phyloP scores from a whole-genome alignment of 2,888 invertebrate genomes.

The Melieria picta region DNA sequence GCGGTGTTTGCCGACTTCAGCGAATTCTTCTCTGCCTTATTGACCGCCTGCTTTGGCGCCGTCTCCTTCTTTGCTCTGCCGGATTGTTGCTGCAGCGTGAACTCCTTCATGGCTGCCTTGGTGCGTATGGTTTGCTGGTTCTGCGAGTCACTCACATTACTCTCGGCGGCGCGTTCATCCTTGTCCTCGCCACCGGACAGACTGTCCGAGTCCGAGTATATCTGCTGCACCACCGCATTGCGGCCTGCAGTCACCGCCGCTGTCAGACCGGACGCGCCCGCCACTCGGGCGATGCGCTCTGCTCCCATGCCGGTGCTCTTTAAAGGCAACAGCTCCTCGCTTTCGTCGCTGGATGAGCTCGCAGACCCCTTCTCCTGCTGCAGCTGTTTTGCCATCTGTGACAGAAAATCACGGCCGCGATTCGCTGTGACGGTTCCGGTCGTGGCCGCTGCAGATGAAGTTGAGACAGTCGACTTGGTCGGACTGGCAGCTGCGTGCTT shows the following conservation, averaged over 20 bases:
- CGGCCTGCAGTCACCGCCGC: slow-evolving; percentile 40
- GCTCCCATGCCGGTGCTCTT: slow-evolving; percentile 46
- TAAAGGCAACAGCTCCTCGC: slow-evolving; percentile 80
- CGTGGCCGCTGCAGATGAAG: slow-evolving; percentile 33
- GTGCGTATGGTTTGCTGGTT: slow-evolving; percentile 76
- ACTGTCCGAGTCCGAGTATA: slow-evolving; percentile 81
- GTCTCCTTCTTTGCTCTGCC: slow-evolving; percentile 46
- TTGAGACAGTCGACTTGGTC: slow-evolving; percentile 35
- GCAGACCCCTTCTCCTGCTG: slow-evolving; percentile 68
- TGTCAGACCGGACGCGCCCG: slow-evolving; percentile 15
- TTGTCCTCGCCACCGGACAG: slow-evolving; percentile 43
- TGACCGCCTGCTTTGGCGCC: slow-evolving; percentile 20
- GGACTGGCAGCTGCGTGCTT: slow-evolving; percentile 37
- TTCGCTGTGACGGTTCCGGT: slow-evolving; percentile 59
- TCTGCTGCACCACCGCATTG: slow-evolving; percentile 75
- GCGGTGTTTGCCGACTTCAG: slow-evolving; percentile 34
- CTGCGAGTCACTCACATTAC: slow-evolving; percentile 75
- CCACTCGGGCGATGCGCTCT: slow-evolving; percentile 23
- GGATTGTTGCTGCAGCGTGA: slow-evolving; percentile 68
- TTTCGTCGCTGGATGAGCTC: slow-evolving; percentile 84
- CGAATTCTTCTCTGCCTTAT: slow-evolving; percentile 19
- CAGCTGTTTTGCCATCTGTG: slow-evolving; percentile 78
- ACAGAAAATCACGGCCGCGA: slow-evolving; percentile 51
- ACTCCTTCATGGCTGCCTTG: slow-evolving; percentile 87
- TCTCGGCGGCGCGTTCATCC: slow-evolving; percentile 69